Base-by-base conservation (phyloP, 2,797 vertebrate genomes). In the Tachyglossus aculeatus region DNA sequence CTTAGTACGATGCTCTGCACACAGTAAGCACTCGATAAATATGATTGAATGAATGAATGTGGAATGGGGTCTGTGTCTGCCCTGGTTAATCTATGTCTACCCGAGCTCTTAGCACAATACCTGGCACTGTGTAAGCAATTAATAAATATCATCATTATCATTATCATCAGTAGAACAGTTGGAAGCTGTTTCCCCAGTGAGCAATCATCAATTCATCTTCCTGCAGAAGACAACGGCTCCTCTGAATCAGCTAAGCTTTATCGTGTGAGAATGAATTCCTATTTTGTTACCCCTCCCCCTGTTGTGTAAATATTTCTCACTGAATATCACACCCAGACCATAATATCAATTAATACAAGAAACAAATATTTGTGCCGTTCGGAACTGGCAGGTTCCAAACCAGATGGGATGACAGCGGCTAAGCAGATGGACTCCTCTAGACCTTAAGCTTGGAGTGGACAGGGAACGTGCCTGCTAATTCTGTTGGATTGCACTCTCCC, bases 221-320 rank as follows among this genome's bases (percentile, higher is more conserved):
- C 43, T 40, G 24, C 9, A 61, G 51, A 57, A 75, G 54, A 29
- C 0, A 1, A 59, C 57, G 53, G 8, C 65, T 60, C 15, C 39
- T 67, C 6, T 52, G 65, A 55, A 41, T 48, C 70, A 47, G 71
- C 62, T 63, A 34, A 58, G 24, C 22, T 67, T 55, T 67, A 56
- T 64, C 27, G 61, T 51, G 58, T 80, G n/a, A 55, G 41, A 77
- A 29, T 29, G 57, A 73, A 34, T 41, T 55, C 29, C 65, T 76
- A 54, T 76, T 76, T 78, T 76, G 67, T 73, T 1, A 48, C 45
- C 18, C 57, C 8, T 14, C 15, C 41, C 32, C 29, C 44, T 64
- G 45, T 44, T 43, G 67, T n/a, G n/a, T 51, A 66, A 81, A 67
- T 12, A 3, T 74, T 84, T 73, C 56, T 74, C 9, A 50, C 53